Evolutionary conservation across 2,888 invertebrate species (phyloP).

Genomic region (Hemistola chrysoprasaria): DNA sequence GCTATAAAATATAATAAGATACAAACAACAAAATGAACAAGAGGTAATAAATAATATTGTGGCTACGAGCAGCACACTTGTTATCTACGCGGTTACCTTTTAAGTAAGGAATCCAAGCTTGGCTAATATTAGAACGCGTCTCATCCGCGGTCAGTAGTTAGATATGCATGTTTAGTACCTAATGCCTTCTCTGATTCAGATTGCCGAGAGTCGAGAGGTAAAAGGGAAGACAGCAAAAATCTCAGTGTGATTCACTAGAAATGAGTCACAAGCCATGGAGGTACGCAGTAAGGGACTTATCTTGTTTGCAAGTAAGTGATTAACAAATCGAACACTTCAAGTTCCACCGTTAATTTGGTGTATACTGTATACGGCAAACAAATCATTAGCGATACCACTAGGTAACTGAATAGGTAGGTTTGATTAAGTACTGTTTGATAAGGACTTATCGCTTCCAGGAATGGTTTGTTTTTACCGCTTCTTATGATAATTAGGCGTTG

Average conservation of each 20-base stretch:
- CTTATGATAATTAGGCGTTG: conserved; percentile 11
- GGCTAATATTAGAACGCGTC: conserved; percentile 29
- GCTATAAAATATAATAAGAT: no score
- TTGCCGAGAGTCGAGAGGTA: conserved; percentile 34
- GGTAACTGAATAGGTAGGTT: conserved; percentile 32
- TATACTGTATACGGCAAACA: conserved; percentile 49
- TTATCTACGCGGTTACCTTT: neutral
- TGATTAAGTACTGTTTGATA: no score
- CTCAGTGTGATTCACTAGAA: conserved; percentile 39
- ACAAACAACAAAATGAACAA: no score
- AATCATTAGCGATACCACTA: conserved; percentile 50
- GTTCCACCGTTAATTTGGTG: conserved; percentile 37
- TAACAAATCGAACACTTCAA: conserved; percentile 38
- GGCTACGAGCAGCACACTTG: no score
- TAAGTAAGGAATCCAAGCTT: conserved; percentile 8
- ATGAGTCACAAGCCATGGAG: conserved; percentile 30
- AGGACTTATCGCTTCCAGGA: conserved; percentile 38
- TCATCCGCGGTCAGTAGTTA: conserved; percentile 27
- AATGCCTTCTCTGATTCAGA: conserved; percentile 37
- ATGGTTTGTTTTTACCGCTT: conserved; percentile 30
- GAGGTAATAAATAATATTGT: no score
- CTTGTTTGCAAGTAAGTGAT: conserved; percentile 50
- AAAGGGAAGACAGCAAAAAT: conserved; percentile 44
- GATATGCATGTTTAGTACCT: conserved; percentile 23
- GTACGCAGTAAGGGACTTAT: conserved; percentile 32